phyloP scores from a whole-genome alignment of 2,113 vertebrate species.

The Oxygymnocypris stewartii region DNA sequence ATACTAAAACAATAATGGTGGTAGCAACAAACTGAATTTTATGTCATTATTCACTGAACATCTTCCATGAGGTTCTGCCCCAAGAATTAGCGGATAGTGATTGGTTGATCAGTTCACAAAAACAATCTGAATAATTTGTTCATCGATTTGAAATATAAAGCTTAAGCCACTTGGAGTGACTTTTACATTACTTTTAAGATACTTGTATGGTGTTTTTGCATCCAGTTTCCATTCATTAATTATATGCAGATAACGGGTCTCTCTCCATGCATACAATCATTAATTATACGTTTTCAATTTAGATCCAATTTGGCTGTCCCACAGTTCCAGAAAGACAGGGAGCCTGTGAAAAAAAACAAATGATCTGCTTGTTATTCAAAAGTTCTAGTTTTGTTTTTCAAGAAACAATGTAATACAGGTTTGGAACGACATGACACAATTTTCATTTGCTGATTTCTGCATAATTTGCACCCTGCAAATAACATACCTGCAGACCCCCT shows the following conservation, averaged over 20 bases:
- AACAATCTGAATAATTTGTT: not conserved
- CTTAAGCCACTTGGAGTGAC: not conserved
- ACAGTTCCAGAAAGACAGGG: constrained; percentile 45
- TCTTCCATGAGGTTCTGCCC: not conserved
- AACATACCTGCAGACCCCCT: not conserved
- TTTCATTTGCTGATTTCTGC: not conserved
- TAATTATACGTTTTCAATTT: constrained; percentile 55
- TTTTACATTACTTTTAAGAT: not conserved
- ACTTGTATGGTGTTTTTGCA: not conserved
- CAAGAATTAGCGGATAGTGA: not conserved
- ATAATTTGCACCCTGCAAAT: constrained; percentile 2
- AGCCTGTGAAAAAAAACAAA: not conserved
- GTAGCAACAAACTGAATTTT: not conserved
- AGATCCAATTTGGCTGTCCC: constrained; percentile 58
- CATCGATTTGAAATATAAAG: not conserved
- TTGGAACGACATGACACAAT: not conserved
- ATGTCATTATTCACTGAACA: not conserved
- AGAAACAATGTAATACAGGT: not conserved
- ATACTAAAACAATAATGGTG: too few species aligned
- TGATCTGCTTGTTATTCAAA: not conserved
- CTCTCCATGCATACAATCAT: not conserved
- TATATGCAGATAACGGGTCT: not conserved
- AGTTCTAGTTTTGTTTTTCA: not conserved
- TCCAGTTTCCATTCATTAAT: not conserved
- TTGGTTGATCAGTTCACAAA: not conserved